Conservation (phyloP, 2,797 vertebrate species). For the Hoplostethus atlanticus region DNA sequence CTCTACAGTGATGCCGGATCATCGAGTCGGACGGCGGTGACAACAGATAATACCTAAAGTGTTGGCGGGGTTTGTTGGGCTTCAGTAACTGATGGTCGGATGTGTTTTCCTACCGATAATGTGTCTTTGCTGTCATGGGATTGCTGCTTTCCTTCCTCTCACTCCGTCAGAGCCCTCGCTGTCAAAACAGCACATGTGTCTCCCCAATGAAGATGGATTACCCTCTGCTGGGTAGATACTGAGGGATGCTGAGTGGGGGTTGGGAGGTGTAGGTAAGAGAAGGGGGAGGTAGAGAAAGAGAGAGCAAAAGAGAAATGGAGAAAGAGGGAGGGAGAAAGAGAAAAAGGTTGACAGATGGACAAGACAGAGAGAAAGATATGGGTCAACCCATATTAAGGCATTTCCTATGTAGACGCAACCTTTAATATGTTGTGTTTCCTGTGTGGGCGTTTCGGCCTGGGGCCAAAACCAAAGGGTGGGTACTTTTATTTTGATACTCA, state of each 20-base stretch:
- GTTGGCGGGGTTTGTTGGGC: conserved; percentile 58
- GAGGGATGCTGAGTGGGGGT: conserved; percentile 60
- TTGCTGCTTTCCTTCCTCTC: conserved; percentile 82
- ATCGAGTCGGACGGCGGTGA: conserved; percentile 49
- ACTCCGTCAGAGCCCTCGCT: conserved; percentile 78
- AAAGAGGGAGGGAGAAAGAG: conserved; percentile 29
- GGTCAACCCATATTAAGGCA: conserved; percentile 42
- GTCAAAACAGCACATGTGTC: conserved; percentile 86
- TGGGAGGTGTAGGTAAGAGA: conserved; percentile 22
- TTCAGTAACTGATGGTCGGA: conserved; percentile 75
- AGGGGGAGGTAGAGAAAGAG: conserved; percentile 31
- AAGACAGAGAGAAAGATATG: conserved; percentile 46
- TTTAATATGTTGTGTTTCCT: conserved; percentile 59
- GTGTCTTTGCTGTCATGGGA: conserved; percentile 79
- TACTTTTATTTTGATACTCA: conserved; percentile 59
- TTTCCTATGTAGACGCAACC: conserved; percentile 48
- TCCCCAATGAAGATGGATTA: conserved; percentile 87
- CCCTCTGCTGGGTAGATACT: conserved; percentile 65
- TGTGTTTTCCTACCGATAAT: conserved; percentile 79
- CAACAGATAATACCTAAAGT: conserved; percentile 54
- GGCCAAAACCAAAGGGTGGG: conserved; percentile 47
- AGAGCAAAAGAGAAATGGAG: conserved; percentile 24
- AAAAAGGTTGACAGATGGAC: conserved; percentile 28
- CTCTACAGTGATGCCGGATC: conserved; percentile 37
- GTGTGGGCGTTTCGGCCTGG: conserved; percentile 33